Percentiles rank a stretch among this genome's conserved stretches.
These are phyloP conservation scores for Phylloscopus trochilus DNA, from an alignment of 2,113 vertebrate genomes.

Conservation along the genomic window DNA sequence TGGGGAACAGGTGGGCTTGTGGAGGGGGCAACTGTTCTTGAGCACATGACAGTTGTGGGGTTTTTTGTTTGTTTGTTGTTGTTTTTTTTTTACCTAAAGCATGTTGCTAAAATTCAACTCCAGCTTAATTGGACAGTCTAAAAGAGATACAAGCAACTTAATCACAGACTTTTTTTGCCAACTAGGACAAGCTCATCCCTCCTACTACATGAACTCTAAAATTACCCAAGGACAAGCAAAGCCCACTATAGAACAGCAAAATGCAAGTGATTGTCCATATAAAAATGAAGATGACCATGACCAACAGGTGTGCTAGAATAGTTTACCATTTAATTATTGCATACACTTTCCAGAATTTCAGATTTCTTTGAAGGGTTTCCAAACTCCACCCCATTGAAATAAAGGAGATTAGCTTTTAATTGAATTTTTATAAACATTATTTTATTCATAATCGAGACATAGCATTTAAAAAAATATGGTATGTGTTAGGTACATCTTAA, in stretches of 20 bases:
- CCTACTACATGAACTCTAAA: neutral
- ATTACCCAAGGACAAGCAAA: neutral
- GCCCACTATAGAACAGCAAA: neutral
- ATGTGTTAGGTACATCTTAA: neutral
- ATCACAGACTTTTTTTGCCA: conserved; percentile 41
- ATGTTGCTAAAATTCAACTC: conserved; percentile 7
- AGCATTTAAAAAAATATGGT: neutral
- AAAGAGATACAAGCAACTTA: conserved; percentile 40
- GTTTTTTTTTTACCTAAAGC: neutral
- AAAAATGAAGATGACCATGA: neutral
- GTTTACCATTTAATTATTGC: neutral
- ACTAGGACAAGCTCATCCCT: neutral
- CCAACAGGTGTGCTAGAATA: neutral
- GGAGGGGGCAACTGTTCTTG: neutral
- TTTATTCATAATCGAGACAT: neutral
- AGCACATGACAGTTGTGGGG: neutral
- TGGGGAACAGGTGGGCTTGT: neutral
- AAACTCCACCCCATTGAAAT: neutral
- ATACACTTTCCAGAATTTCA: neutral
- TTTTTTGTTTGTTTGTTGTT: neutral
- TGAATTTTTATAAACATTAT: neutral
- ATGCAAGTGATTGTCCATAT: neutral
- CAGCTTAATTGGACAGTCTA: conserved; percentile 48
- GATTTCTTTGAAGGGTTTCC: neutral
- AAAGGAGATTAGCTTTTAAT: neutral